Evolutionary conservation across 2,888 invertebrate genomes (phyloP).

Genomic region (Drosophila rellima): DNA sequence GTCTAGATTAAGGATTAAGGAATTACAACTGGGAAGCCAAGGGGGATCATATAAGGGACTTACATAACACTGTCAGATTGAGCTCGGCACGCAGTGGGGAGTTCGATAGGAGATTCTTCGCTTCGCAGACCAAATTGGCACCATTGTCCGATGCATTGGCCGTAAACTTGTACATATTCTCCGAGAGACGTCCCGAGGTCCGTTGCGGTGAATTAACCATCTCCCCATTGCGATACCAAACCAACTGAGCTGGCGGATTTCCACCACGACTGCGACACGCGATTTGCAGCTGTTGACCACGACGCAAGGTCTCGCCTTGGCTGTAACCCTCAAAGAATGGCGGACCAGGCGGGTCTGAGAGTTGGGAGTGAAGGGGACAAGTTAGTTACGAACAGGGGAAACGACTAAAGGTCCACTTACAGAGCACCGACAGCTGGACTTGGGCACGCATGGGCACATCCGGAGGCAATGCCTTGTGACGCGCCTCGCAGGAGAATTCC

Average conservation of each 20-base stretch:
- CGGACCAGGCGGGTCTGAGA: slow-evolving; percentile 83
- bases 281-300: slow-evolving; percentile 83
- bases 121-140: slow-evolving; percentile 82
- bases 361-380: not conserved
- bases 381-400: not conserved
- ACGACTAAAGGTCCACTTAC: slow-evolving; percentile 66
- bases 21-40: slow-evolving; percentile 6
- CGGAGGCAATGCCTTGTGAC: slow-evolving; percentile 83
- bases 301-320: slow-evolving; percentile 79
- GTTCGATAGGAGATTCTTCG: slow-evolving; percentile 82
- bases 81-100: slow-evolving; percentile 78
- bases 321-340: slow-evolving; percentile 84
- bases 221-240: slow-evolving; percentile 83
- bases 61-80: slow-evolving; percentile 83
- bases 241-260: slow-evolving; percentile 83
- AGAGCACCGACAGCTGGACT: slow-evolving; percentile 83
- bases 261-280: slow-evolving; percentile 85
- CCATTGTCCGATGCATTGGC: slow-evolving; percentile 80
- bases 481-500: slow-evolving; percentile 84
- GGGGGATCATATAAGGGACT: slow-evolving; percentile 41
- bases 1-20: slow-evolving; percentile 56
- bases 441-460: slow-evolving; percentile 85
- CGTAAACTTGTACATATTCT: slow-evolving; percentile 83
- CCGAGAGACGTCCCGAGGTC: slow-evolving; percentile 84
- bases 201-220: slow-evolving; percentile 82